Conservation (phyloP, 1,140 invertebrate species). For the Hyposmocoma kahamanoa region DNA sequence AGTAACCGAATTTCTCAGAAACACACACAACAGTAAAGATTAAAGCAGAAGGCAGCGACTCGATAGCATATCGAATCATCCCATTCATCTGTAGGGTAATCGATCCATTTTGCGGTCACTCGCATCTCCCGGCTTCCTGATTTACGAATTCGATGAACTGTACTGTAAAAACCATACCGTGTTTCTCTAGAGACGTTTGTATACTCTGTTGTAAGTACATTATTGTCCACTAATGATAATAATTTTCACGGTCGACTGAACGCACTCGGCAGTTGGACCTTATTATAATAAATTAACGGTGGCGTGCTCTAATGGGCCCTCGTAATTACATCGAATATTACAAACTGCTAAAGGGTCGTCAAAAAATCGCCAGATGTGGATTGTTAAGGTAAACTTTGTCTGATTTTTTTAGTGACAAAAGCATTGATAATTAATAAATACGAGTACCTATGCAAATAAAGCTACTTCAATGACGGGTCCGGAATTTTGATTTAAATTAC, state of each 20-base stretch:
- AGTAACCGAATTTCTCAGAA: too few species aligned
- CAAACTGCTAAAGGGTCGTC: constrained; percentile 44
- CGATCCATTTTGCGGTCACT: too few species aligned
- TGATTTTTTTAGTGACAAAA: too few species aligned
- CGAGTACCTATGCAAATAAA: neutral
- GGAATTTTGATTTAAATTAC: neutral
- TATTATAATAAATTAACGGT: constrained; percentile 68
- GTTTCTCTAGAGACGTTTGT: too few species aligned
- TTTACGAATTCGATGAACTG: too few species aligned
- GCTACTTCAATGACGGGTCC: neutral
- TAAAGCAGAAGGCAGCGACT: too few species aligned
- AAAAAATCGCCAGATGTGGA: constrained; percentile 31
- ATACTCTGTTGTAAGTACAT: constrained; percentile 27
- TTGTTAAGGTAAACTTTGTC: neutral
- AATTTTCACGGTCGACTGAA: constrained; percentile 61
- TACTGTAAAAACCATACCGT: too few species aligned
- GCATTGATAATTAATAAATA: too few species aligned
- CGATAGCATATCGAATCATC: too few species aligned
- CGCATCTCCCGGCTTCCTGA: too few species aligned
- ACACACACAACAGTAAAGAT: too few species aligned
- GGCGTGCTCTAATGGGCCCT: constrained; percentile 51
- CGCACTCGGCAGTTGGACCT: constrained; percentile 62
- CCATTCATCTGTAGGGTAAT: too few species aligned
- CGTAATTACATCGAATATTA: constrained; percentile 56
- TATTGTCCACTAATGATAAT: constrained; percentile 60